These are phyloP conservation scores for Champsocephalus esox DNA, from an alignment of 2,797 vertebrate species.

Conservation along the genomic window DNA sequence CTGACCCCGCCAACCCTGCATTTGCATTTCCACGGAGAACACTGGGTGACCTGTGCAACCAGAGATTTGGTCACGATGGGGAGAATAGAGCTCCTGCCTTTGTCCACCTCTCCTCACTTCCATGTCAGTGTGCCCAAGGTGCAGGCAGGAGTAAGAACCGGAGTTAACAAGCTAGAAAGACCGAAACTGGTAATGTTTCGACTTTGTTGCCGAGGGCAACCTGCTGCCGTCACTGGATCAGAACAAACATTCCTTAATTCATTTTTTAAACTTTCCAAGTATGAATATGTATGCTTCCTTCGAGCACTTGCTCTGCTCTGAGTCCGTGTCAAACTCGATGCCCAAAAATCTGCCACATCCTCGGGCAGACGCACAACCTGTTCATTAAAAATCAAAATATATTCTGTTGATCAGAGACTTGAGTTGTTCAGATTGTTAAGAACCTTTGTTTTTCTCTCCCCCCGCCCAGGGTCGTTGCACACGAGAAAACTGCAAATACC, in stretches of 20 bases:
- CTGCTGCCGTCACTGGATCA: background rate
- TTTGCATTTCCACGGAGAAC: slow-evolving; percentile 57
- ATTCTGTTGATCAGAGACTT: slow-evolving; percentile 36
- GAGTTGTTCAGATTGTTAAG: slow-evolving; percentile 33
- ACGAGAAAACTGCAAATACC: slow-evolving; percentile 98
- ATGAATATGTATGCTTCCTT: slow-evolving; percentile 63
- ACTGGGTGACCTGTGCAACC: slow-evolving; percentile 27
- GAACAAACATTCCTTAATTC: slow-evolving; percentile 10
- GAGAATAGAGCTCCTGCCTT: background rate
- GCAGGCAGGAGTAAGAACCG: background rate
- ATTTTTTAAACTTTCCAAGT: slow-evolving; percentile 25
- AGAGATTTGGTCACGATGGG: slow-evolving; percentile 1
- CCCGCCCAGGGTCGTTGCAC: slow-evolving; percentile 91
- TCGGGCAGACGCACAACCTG: slow-evolving; percentile 47
- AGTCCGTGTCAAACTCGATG: slow-evolving; percentile 28
- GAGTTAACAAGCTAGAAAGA: slow-evolving; percentile 11
- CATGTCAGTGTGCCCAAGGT: background rate
- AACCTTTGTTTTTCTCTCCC: background rate
- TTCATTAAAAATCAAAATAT: slow-evolving; percentile 34
- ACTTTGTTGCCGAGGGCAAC: background rate
- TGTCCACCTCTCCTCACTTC: background rate
- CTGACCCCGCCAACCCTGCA: slow-evolving; percentile 30
- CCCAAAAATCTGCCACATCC: slow-evolving; percentile 43
- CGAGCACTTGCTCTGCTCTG: slow-evolving; percentile 40
- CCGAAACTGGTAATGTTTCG: slow-evolving; percentile 21